A percentile compares a stretch with the other conserved stretches of the same genome.
These are phyloP conservation scores for Periophthalmodon schlosseri DNA, from an alignment of 2,113 vertebrate genomes.

Conservation along the genomic window DNA sequence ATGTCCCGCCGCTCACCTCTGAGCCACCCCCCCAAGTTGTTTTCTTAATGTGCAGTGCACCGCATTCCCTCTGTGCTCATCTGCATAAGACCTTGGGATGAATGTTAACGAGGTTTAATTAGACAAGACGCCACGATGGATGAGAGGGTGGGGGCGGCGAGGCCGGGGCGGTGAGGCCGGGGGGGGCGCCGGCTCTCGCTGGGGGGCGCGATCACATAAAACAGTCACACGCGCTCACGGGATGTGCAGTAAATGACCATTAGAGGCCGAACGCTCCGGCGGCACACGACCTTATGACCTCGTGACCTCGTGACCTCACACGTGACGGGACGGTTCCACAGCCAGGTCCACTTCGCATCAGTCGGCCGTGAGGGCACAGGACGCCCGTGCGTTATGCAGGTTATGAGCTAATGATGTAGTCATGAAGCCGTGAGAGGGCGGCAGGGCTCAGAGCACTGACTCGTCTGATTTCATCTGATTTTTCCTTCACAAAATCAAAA, in stretches of 20 bases:
- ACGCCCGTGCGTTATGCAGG: slow-evolving; percentile 32
- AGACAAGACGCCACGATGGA: slow-evolving; percentile 78
- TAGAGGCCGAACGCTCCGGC: slow-evolving; percentile 61
- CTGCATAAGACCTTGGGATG: slow-evolving; percentile 85
- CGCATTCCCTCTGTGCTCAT: slow-evolving; percentile 79
- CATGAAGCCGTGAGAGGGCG: slow-evolving; percentile 38
- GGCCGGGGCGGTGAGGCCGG: slow-evolving; percentile 62
- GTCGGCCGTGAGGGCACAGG: slow-evolving; percentile 49
- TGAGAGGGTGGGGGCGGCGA: slow-evolving; percentile 67
- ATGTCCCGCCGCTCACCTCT: slow-evolving; percentile 59
- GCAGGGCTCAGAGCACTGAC: too few relatives aligned
- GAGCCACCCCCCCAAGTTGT: slow-evolving; percentile 71
- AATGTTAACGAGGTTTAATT: slow-evolving; percentile 86
- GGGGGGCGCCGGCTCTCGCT: slow-evolving; percentile 62
- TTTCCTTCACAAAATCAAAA: too few relatives aligned
- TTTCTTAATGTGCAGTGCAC: slow-evolving; percentile 80
- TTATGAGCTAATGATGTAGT: slow-evolving; percentile 31
- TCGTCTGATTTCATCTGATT: too few relatives aligned
- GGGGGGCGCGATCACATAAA: slow-evolving; percentile 65
- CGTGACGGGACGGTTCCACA: slow-evolving; percentile 34
- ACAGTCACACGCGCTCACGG: slow-evolving; percentile 36
- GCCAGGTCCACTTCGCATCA: slow-evolving; percentile 40
- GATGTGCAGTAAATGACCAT: slow-evolving; percentile 63
- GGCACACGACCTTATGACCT: slow-evolving; percentile 39
- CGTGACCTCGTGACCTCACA: slow-evolving; percentile 42